Conservation (phyloP, 2,797 vertebrate genomes). For the Falco columbarius region DNA sequence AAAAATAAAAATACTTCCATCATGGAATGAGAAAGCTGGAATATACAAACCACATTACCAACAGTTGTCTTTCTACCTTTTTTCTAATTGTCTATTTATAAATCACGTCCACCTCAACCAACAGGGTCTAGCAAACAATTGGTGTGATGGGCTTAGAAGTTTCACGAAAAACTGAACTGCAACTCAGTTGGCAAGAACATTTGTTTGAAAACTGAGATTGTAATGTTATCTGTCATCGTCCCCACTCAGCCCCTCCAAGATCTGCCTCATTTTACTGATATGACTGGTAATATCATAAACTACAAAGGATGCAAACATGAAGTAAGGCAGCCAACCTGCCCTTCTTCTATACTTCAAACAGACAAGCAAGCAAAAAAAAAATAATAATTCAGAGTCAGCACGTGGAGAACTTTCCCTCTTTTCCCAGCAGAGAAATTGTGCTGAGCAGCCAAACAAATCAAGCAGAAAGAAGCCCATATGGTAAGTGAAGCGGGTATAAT, state of each 20-base stretch:
- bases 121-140: not conserved
- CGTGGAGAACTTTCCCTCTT: not conserved
- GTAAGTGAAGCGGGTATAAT: rapidly evolving
- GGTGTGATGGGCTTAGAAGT: not conserved
- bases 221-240: not conserved
- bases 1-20: not conserved
- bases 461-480: rapidly evolving
- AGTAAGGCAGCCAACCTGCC: not conserved
- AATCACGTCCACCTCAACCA: not conserved
- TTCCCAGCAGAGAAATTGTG: not conserved
- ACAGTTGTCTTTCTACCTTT: not conserved
- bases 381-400: rapidly evolving
- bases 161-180: not conserved
- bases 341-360: not conserved
- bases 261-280: not conserved
- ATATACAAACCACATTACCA: not conserved
- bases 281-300: not conserved
- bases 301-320: rapidly evolving
- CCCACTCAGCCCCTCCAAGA: not conserved
- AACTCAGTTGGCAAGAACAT: not conserved
- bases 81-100: not conserved
- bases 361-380: too few species aligned
- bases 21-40: not conserved
- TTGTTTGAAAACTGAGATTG: not conserved
- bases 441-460: not conserved